Conservation (phyloP, 2,797 vertebrate species). For the Enteromius anoplus region DNA sequence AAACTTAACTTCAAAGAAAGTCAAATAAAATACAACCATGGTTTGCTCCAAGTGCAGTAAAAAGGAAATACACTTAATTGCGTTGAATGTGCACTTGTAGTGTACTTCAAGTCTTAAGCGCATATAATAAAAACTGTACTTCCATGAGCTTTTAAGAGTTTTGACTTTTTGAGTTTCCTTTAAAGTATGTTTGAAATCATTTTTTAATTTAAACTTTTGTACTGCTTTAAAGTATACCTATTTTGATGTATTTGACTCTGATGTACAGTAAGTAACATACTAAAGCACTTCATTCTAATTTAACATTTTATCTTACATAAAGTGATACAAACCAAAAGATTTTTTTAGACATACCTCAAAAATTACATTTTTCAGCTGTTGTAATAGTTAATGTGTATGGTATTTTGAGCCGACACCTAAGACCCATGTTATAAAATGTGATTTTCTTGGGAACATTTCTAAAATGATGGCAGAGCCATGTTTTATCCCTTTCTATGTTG, state of each 20-base stretch:
- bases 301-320: no score
- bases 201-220: no score
- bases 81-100: not conserved
- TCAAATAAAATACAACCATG: not conserved
- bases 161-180: not conserved
- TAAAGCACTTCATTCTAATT: not conserved
- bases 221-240: not conserved
- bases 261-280: not conserved
- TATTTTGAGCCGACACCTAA: no score
- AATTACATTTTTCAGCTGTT: no score
- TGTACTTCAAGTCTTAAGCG: not conserved
- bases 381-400: no score
- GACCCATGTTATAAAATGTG: not conserved
- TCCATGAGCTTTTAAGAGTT: no score
- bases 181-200: not conserved
- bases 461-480: not conserved
- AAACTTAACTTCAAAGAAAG: not conserved
- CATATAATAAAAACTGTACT: not conserved
- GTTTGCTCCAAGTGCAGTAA: not conserved
- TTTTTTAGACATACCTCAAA: no score
- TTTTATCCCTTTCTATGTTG: not conserved
- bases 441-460: not conserved
- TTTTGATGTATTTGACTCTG: not conserved
- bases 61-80: not conserved
- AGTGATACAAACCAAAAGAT: no score